phyloP scores from a whole-genome alignment of 2,888 invertebrate genomes.

The Alloscopus bannaensis region DNA sequence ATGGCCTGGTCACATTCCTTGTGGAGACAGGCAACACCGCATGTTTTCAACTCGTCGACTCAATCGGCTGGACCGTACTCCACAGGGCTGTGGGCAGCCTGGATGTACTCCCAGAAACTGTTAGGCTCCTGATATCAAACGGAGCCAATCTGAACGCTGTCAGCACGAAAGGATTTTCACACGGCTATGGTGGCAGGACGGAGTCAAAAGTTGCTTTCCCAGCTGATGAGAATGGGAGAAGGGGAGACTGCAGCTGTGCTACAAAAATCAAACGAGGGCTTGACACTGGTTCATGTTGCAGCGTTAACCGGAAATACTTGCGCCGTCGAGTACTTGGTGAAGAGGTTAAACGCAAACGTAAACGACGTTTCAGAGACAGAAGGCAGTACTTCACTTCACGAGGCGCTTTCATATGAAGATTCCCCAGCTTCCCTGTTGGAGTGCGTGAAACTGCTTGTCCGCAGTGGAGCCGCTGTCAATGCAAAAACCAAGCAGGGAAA shows the following conservation, averaged over 20 bases:
- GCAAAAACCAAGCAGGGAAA: too few relatives aligned
- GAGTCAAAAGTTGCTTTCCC: too few relatives aligned
- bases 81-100: background rate
- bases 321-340: background rate
- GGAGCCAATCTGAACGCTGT: background rate
- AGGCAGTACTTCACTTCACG: background rate
- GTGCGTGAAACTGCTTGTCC: too few relatives aligned
- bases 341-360: background rate
- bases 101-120: background rate
- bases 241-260: too few relatives aligned
- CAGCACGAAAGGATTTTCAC: background rate
- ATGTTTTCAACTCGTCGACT: too few relatives aligned
- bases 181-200: too few relatives aligned
- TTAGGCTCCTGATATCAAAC: background rate
- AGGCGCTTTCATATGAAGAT: too few relatives aligned
- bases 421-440: too few relatives aligned
- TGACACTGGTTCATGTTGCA: background rate
- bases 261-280: background rate
- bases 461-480: too few relatives aligned
- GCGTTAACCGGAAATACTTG: background rate
- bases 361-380: background rate
- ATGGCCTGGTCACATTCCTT: too few relatives aligned
- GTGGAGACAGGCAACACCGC: too few relatives aligned
- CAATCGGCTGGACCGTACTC: background rate
- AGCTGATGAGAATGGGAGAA: too few relatives aligned